phyloP scores from a whole-genome alignment of 1,140 invertebrate species.

The Drosophila sp. region DNA sequence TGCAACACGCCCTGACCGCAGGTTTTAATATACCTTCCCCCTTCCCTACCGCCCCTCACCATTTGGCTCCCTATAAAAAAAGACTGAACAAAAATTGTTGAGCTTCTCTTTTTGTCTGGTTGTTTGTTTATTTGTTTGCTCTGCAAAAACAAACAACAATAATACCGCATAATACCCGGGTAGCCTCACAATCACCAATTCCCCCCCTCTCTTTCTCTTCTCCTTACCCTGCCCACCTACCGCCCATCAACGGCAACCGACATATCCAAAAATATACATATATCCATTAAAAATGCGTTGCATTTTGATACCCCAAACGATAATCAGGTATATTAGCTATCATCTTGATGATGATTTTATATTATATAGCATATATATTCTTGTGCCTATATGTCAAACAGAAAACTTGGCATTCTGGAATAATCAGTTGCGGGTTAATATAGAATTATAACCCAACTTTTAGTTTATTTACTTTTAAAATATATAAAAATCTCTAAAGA shows the following conservation, averaged over 20 bases:
- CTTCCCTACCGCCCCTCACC: neutral
- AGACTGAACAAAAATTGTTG: slow-evolving; percentile 10
- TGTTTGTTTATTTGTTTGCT: slow-evolving; percentile 44
- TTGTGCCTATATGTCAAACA: too few species aligned
- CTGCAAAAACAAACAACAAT: slow-evolving; percentile 64
- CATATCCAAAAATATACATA: slow-evolving; percentile 18
- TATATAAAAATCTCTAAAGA: too few species aligned
- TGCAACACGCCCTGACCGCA: slow-evolving; percentile 49
- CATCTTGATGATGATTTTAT: too few species aligned
- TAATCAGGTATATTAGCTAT: neutral
- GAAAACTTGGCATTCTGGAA: too few species aligned
- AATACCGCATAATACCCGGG: slow-evolving; percentile 54
- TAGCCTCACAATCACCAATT: slow-evolving; percentile 7
- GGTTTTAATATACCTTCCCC: slow-evolving; percentile 50
- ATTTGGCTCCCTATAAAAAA: slow-evolving; percentile 27
- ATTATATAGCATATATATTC: too few species aligned
- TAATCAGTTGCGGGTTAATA: too few species aligned
- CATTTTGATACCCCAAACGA: slow-evolving; percentile 21
- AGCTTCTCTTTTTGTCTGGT: slow-evolving; percentile 41
- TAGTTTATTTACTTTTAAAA: too few species aligned
- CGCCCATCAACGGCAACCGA: slow-evolving; percentile 25
- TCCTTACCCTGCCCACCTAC: neutral
- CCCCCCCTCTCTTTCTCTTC: neutral
- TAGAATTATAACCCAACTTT: too few species aligned
- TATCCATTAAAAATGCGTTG: slow-evolving; percentile 62